Conservation (phyloP, 30 jellyfish, hydroid and myxozoan genomes). For the Pelagia noctiluca region DNA sequence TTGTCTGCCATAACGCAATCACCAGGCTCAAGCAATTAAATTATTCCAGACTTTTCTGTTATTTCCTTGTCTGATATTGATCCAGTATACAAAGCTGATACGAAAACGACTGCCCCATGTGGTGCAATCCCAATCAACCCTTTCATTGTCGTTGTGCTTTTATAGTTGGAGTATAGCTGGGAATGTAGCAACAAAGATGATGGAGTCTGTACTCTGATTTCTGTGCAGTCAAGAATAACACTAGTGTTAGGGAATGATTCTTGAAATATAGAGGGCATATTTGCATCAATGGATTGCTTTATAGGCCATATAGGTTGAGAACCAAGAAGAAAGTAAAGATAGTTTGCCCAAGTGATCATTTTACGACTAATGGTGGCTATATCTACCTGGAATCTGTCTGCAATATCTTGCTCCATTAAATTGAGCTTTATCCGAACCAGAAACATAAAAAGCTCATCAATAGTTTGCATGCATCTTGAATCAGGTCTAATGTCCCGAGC, state of each 20-base stretch:
- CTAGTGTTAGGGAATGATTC: too few species aligned
- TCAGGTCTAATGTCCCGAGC: too few species aligned
- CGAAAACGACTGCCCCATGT: slow-evolving; percentile 7
- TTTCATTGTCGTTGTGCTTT: slow-evolving; percentile 10
- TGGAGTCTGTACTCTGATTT: too few species aligned
- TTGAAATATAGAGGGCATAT: neutral
- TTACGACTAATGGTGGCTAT: neutral
- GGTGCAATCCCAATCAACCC: slow-evolving; percentile 45
- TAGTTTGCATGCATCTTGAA: too few species aligned
- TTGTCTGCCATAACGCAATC: slow-evolving; percentile 41
- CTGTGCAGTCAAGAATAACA: too few species aligned
- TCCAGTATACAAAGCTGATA: slow-evolving; percentile 27
- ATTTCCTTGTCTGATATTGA: slow-evolving; percentile 18
- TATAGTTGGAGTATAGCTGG: slow-evolving; percentile 14
- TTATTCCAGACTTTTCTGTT: slow-evolving; percentile 7
- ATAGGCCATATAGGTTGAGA: neutral
- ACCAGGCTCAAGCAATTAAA: neutral
- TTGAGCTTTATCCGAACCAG: slow-evolving; percentile 12
- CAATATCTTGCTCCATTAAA: slow-evolving; percentile 7
- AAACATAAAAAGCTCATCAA: slow-evolving; percentile 13
- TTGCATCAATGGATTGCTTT: neutral
- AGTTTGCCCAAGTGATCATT: neutral
- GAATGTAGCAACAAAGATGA: too few species aligned
- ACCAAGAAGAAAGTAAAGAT: neutral
- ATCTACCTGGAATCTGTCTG: neutral